Evolutionary conservation across 2,797 vertebrate genomes (phyloP).

Genomic region (Poecile montanus): DNA sequence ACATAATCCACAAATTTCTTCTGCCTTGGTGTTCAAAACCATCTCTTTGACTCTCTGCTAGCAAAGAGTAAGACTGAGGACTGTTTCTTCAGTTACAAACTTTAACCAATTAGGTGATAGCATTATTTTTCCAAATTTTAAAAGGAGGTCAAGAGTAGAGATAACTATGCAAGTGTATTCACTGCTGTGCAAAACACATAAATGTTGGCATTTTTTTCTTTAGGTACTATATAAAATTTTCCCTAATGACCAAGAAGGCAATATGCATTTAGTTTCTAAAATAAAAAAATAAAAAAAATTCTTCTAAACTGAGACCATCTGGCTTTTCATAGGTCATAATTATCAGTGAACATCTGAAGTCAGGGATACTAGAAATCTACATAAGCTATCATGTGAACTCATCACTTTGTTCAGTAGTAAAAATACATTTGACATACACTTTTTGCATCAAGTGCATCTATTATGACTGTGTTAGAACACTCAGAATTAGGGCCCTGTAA

Average conservation of each 20-base stretch:
- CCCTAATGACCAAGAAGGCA: background rate
- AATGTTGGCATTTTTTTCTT: rapidly evolving
- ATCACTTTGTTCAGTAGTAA: background rate
- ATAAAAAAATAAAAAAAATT: background rate
- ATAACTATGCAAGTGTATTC: background rate
- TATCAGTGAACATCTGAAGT: background rate
- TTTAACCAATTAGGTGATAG: background rate
- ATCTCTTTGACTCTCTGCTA: background rate
- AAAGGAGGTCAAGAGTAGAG: background rate
- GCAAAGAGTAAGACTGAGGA: background rate
- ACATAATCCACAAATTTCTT: background rate
- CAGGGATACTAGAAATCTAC: background rate
- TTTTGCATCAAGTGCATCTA: background rate
- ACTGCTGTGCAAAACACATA: background rate
- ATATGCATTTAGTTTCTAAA: background rate
- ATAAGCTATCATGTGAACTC: background rate
- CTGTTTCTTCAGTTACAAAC: background rate
- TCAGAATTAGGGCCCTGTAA: background rate
- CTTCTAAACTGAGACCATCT: background rate
- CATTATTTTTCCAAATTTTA: background rate
- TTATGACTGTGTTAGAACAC: background rate
- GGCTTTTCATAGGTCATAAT: background rate
- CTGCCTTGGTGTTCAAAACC: background rate
- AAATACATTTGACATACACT: background rate
- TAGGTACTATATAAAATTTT: background rate